A percentile compares a stretch with the other conserved stretches of the same genome.
These are phyloP conservation scores for Scaeva pyrastri DNA, from an alignment of 2,888 invertebrate genomes.

Conservation along the genomic window DNA sequence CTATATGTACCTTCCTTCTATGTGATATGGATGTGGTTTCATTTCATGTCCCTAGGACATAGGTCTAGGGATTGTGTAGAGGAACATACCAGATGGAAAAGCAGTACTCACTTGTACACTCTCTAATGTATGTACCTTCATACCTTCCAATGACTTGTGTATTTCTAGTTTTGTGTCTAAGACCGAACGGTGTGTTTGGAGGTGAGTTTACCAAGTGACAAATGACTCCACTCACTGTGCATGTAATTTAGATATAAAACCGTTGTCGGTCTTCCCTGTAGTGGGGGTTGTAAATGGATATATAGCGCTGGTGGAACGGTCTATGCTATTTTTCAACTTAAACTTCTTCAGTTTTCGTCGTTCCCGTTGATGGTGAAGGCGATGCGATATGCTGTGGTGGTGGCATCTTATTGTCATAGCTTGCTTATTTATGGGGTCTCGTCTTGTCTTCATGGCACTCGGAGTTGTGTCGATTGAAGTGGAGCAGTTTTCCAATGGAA, in stretches of 20 bases:
- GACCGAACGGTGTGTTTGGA: constrained; percentile 22
- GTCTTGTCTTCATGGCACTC: constrained; percentile 34
- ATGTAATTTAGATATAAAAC: constrained; percentile 78
- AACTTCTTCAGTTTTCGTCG: constrained; percentile 46
- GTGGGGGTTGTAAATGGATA: no score
- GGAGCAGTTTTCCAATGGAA: constrained; percentile 44
- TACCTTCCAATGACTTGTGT: neutral
- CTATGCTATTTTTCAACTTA: constrained; percentile 77
- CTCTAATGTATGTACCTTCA: neutral
- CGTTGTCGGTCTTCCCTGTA: no score
- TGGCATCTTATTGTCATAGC: constrained; percentile 58
- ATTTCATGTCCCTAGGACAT: constrained; percentile 21
- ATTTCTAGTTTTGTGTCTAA: neutral
- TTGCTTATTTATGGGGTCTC: constrained; percentile 44
- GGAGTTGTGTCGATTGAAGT: neutral
- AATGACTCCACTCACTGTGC: constrained; percentile 78
- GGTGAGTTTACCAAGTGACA: constrained; percentile 74
- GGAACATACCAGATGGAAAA: neutral
- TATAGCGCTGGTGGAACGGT: constrained; percentile 76
- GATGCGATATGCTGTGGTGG: neutral
- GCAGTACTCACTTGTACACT: no score
- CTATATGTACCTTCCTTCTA: neutral
- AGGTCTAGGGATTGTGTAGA: neutral
- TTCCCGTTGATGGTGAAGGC: neutral
- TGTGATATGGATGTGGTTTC: constrained; percentile 50